Evolutionary conservation across 2,113 vertebrate species (phyloP), one percentile per base, ranked within the genome.

Genomic region (Colaptes auratus): DNA sequence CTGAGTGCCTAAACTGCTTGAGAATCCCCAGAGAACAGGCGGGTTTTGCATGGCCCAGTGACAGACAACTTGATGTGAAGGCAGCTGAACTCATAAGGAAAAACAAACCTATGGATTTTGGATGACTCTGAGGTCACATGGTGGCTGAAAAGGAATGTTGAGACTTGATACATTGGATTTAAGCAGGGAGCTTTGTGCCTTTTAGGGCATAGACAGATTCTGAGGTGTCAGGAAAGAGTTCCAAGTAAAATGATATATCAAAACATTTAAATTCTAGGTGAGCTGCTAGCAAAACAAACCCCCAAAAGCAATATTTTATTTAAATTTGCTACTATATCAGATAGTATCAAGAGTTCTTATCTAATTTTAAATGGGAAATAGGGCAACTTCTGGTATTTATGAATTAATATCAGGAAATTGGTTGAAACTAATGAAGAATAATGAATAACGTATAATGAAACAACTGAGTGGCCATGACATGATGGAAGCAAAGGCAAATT

Each of bases 361-460:
- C 81, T 84, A 70, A 90, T 93, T 93, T 93, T 77, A 89, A 90
- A 89, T 77, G 42, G 21, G 50, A 93, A 92, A 78, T 61, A 77
- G 63, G 24, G 36, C 69, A 91, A 89, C 52, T 73, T 93, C 89
- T 85, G 67, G 64, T 56, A 88, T 95, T 89, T 94, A 60, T 93
- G 87, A 91, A 94, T 85, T 94, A 95, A 86, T 93, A 86, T 75
- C 72, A 93, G 85, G 89, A 96, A 93, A 95, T 91, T 88, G 42
- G 31, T 86, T 95, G 79, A 95, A 95, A 95, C 69, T 89, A 82
- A 92, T 92, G 76, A 89, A 93, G 92, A 95, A 30, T 78, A 89
- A 96, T 94, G 88, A 96, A 96, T 96, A 92, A 95, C 88, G 81
- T 56, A 93, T 82, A 82, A 89, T 71, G 89, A 91, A 92, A 85